Conservation (phyloP, 1,140 invertebrate genomes). For the Mesaphorura yosii region DNA sequence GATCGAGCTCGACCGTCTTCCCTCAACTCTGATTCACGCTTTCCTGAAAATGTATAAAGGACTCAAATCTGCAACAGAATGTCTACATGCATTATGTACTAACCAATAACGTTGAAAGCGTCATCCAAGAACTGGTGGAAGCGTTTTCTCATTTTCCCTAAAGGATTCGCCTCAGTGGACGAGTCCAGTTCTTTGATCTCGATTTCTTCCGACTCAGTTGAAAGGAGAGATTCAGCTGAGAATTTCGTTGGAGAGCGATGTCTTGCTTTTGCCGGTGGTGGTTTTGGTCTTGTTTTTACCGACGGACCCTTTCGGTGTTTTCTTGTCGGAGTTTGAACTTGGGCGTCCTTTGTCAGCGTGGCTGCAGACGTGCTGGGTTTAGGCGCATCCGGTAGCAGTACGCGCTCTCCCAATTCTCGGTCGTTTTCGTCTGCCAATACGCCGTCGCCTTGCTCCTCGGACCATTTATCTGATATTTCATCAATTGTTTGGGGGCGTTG, state of each 20-base stretch:
- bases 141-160: constrained; percentile 47
- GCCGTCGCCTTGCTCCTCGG: neutral
- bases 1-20: constrained; percentile 20
- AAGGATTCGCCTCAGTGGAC: constrained; percentile 23
- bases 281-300: neutral
- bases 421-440: constrained; percentile 14
- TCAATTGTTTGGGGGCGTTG: constrained; percentile 9
- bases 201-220: constrained; percentile 25
- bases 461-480: constrained; percentile 1
- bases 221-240: constrained; percentile 18
- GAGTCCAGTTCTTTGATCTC: constrained; percentile 1
- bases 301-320: neutral
- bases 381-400: neutral
- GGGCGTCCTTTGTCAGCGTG: constrained; percentile 20
- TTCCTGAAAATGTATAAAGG: constrained; percentile 13
- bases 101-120: constrained; percentile 52
- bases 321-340: constrained; percentile 27
- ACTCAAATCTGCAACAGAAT: constrained; percentile 1
- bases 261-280: constrained; percentile 1
- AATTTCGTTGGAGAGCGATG: neutral
- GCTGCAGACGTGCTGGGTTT: neutral
- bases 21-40: constrained; percentile 17
- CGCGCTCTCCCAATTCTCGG: constrained; percentile 25
- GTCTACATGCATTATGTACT: constrained; percentile 7
- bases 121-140: constrained; percentile 56